These are phyloP conservation scores for Acrocephalus scirpaceus DNA, from an alignment of 2,797 vertebrate genomes.

Conservation along the genomic window DNA sequence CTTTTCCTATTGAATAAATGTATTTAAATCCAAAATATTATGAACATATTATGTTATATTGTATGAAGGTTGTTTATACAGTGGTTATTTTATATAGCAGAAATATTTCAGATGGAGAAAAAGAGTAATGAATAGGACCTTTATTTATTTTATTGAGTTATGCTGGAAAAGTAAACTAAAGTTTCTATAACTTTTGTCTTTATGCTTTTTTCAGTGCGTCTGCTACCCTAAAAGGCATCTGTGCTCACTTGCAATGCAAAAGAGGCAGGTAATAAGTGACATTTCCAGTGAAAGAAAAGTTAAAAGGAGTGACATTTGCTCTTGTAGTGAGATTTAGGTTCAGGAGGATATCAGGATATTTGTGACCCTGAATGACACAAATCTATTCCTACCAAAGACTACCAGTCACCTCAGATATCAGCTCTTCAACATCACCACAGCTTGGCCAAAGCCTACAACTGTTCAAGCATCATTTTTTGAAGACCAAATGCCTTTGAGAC, in stretches of 20 bases:
- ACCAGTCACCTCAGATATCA: background rate
- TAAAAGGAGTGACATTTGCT: background rate
- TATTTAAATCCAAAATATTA: background rate
- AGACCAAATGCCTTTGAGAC: background rate
- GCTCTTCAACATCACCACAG: background rate
- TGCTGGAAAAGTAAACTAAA: background rate
- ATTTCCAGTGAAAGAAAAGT: background rate
- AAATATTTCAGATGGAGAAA: background rate
- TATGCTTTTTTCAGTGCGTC: background rate
- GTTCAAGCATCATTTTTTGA: background rate
- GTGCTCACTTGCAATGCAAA: background rate
- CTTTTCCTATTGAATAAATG: background rate
- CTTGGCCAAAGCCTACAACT: background rate
- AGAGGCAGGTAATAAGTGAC: background rate
- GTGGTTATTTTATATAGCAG: background rate
- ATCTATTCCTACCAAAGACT: background rate
- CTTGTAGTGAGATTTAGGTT: background rate
- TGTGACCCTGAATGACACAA: background rate
- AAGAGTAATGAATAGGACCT: background rate
- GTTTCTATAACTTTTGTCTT: background rate
- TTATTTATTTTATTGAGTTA: background rate
- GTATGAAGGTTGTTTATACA: background rate
- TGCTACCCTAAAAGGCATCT: background rate
- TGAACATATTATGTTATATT: fast-evolving
- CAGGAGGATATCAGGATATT: background rate